Evolutionary conservation across 2,888 invertebrate species (phyloP).

Genomic region (Abrostola tripartita): DNA sequence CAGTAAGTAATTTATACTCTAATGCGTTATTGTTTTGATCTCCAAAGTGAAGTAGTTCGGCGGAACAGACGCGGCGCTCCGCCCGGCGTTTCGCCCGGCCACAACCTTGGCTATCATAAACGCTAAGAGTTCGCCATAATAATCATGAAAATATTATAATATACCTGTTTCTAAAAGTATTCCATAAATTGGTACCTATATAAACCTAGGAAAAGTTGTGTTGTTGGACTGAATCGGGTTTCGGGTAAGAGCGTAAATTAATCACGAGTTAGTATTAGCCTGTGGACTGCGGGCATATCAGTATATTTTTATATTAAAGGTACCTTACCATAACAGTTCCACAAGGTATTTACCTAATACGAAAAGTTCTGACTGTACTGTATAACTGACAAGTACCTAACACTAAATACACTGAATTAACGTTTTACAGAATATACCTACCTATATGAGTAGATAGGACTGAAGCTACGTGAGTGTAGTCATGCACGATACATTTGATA

Average conservation of each 20-base stretch:
- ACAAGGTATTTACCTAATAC: too few species aligned
- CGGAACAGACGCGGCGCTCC: constrained; percentile 19
- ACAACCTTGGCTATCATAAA: constrained; percentile 27
- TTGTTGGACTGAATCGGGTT: too few species aligned
- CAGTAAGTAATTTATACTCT: constrained; percentile 44
- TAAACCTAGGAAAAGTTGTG: too few species aligned
- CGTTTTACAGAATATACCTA: background rate
- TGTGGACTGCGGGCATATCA: too few species aligned
- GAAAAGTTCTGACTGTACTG: background rate
- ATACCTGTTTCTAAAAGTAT: background rate
- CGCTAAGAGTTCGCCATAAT: constrained; percentile 19
- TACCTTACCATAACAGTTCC: too few species aligned
- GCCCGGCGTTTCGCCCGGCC: constrained; percentile 5
- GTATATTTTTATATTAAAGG: too few species aligned
- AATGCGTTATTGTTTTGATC: constrained; percentile 57
- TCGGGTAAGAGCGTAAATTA: too few species aligned
- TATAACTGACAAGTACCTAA: background rate
- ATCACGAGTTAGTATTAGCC: too few species aligned
- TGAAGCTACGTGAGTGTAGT: background rate
- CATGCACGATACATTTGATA: background rate
- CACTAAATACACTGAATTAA: background rate
- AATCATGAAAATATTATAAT: constrained; percentile 18
- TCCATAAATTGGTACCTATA: background rate
- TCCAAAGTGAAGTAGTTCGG: constrained; percentile 13
- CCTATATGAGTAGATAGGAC: background rate